These are phyloP conservation scores for Equus quagga DNA, from an alignment of 2,113 vertebrate species.

Conservation along the genomic window DNA sequence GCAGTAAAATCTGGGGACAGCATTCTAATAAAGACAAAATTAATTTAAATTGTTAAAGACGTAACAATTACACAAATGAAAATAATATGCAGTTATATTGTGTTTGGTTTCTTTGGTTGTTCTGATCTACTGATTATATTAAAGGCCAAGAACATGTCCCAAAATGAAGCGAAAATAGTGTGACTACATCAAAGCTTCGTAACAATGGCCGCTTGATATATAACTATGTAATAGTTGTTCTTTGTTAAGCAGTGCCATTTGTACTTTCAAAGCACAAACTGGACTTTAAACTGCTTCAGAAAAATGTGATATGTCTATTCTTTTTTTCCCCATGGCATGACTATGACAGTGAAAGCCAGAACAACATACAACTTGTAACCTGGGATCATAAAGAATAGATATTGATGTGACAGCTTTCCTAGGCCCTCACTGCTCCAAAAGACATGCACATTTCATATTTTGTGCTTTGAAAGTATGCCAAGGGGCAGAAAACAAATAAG, in stretches of 20 bases:
- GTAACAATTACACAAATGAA: neutral
- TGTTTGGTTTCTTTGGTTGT: slow-evolving; percentile 3
- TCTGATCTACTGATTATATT: neutral
- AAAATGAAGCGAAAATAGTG: neutral
- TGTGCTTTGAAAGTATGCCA: slow-evolving; percentile 48
- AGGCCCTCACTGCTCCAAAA: slow-evolving; percentile 26
- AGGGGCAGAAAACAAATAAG: slow-evolving; percentile 58
- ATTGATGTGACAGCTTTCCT: slow-evolving; percentile 12
- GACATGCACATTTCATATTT: slow-evolving; percentile 21
- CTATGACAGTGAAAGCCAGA: neutral
- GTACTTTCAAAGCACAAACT: neutral
- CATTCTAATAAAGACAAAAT: neutral
- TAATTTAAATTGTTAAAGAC: neutral
- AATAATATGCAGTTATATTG: neutral
- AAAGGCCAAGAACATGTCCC: neutral
- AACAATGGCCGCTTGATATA: neutral
- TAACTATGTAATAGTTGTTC: neutral
- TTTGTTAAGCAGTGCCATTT: neutral
- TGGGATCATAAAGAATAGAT: slow-evolving; percentile 8
- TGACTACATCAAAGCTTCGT: neutral
- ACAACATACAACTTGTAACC: slow-evolving; percentile 9
- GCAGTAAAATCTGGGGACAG: neutral
- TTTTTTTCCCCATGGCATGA: neutral
- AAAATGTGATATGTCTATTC: neutral
- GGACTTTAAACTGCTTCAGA: neutral